Evolutionary conservation across 2,888 invertebrate species (phyloP).

Genomic region (Meteorus cinctellus): DNA sequence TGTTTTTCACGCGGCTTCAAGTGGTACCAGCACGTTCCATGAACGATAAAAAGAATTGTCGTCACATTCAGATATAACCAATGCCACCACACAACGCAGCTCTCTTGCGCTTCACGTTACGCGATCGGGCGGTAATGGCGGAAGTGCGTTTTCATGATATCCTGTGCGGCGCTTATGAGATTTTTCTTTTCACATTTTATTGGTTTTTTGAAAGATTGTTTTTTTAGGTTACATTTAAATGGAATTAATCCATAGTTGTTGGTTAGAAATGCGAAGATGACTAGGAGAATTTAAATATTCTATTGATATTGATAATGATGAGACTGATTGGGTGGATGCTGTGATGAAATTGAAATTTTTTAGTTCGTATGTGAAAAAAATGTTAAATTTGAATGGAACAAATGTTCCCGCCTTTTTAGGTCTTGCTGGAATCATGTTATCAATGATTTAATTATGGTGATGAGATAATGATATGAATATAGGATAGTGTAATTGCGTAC

Average conservation of each 20-base stretch:
- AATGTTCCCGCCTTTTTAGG: background rate
- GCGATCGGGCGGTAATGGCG: background rate
- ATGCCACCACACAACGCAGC: conserved; percentile 28
- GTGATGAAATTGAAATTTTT: background rate
- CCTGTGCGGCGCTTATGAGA: conserved; percentile 18
- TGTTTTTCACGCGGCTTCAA: conserved; percentile 29
- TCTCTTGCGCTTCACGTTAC: background rate
- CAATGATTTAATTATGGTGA: no score
- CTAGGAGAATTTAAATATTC: no score
- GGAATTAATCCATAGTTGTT: background rate
- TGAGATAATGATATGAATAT: no score
- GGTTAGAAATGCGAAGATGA: no score
- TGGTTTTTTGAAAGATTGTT: background rate
- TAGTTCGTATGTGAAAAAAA: background rate
- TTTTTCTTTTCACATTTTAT: conserved; percentile 3
- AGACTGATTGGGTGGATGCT: background rate
- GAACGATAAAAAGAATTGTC: conserved; percentile 35
- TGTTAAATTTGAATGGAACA: background rate
- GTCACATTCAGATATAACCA: conserved; percentile 30
- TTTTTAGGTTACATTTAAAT: background rate
- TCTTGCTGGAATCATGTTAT: no score
- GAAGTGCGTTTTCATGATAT: conserved; percentile 30
- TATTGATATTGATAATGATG: no score
- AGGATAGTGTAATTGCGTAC: no score
- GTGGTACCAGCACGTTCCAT: conserved; percentile 38